Conservation (phyloP, 2,888 invertebrate species). For the Tipula unca region DNA sequence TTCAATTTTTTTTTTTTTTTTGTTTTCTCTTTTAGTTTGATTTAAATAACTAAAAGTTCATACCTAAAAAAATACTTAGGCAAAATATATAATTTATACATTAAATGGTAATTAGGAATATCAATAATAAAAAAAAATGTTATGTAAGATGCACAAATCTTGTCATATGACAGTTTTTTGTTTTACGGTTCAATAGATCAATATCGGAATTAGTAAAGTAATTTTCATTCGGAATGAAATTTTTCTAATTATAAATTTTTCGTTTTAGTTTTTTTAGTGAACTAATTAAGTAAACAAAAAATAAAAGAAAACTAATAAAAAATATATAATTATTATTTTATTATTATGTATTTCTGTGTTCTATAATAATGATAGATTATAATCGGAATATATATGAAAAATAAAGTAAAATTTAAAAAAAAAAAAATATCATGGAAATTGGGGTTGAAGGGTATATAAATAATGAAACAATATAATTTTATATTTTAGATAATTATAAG, state of each 20-base stretch:
- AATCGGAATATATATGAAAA: neutral
- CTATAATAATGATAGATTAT: neutral
- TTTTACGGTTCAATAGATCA: neutral
- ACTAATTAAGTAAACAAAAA: neutral
- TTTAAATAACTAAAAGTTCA: neutral
- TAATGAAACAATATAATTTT: slow-evolving; percentile 8
- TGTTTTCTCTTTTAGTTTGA: neutral
- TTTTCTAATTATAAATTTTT: neutral
- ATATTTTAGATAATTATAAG: neutral
- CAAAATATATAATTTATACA: neutral
- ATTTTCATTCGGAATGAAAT: neutral
- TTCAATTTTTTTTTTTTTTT: neutral
- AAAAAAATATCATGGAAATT: neutral
- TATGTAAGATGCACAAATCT: neutral
- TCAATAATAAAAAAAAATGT: neutral
- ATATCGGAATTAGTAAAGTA: neutral
- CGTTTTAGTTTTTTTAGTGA: neutral
- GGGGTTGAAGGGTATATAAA: slow-evolving; percentile 8
- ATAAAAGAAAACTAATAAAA: neutral
- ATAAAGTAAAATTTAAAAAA: neutral
- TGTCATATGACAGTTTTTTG: neutral
- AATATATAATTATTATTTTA: neutral
- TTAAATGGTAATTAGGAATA: neutral
- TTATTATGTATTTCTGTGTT: neutral
- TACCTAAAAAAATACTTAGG: neutral